A percentile compares a stretch with the other conserved stretches of the same genome.
phyloP scores from a whole-genome alignment of 2,888 invertebrate species.

The Sisyra nigra region DNA sequence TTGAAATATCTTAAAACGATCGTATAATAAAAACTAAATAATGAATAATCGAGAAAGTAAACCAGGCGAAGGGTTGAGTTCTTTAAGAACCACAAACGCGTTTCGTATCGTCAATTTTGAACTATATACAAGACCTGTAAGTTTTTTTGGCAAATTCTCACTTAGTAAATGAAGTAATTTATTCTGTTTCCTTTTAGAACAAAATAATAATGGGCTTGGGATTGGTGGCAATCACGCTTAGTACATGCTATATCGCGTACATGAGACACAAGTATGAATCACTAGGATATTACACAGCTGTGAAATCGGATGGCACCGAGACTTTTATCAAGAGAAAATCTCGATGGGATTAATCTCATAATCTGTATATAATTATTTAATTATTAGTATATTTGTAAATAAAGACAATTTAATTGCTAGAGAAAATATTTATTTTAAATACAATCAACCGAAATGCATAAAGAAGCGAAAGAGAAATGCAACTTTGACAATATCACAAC shows the following conservation, averaged over 20 bases:
- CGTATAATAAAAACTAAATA: too few relatives aligned
- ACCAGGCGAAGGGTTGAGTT: conserved; percentile 64
- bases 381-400: background rate
- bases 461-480: background rate
- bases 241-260: conserved; percentile 68
- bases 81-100: conserved; percentile 52
- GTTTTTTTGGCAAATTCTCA: conserved; percentile 21
- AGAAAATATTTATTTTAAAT: background rate
- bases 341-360: conserved; percentile 43
- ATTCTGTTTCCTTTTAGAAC: conserved; percentile 45
- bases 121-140: conserved; percentile 76
- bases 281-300: conserved; percentile 64
- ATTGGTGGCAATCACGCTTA: conserved; percentile 51
- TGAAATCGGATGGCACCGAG: conserved; percentile 63
- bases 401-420: conserved; percentile 2
- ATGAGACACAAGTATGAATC: conserved; percentile 69
- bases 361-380: conserved; percentile 13
- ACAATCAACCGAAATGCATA: background rate
- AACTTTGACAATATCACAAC: too few relatives aligned
- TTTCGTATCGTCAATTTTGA: conserved; percentile 80
- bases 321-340: conserved; percentile 58
- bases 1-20: too few relatives aligned
- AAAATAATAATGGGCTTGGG: conserved; percentile 72
- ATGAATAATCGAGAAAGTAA: too few relatives aligned
- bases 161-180: background rate